phyloP scores from a whole-genome alignment of 2,888 invertebrate species.

The Cephus pulcher region DNA sequence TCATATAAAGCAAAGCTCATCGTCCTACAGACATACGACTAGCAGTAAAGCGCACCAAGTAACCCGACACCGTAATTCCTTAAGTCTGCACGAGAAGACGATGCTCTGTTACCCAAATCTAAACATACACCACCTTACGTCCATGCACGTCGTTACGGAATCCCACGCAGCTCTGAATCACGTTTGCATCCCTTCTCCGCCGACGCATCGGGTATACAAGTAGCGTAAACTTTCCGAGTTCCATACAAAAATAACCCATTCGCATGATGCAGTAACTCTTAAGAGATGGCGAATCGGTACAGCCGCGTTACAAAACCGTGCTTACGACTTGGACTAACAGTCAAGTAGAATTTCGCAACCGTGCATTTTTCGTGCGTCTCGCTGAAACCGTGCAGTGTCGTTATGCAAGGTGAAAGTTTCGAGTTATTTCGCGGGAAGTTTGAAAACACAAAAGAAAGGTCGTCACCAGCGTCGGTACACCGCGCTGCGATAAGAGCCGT shows the following conservation, averaged over 20 bases:
- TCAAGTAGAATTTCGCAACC: neutral
- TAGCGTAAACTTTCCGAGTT: neutral
- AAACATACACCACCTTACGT: slow-evolving; percentile 47
- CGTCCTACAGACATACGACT: neutral
- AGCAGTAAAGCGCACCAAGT: neutral
- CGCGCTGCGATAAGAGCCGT: slow-evolving; percentile 25
- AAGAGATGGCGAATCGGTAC: neutral
- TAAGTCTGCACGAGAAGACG: slow-evolving; percentile 13
- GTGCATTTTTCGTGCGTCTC: neutral
- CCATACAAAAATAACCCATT: neutral
- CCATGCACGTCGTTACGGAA: neutral
- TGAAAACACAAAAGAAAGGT: slow-evolving; percentile 25
- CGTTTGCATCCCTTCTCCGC: neutral
- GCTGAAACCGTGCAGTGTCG: neutral
- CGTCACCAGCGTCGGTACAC: neutral
- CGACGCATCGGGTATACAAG: neutral
- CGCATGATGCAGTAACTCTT: neutral
- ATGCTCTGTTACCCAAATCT: slow-evolving; percentile 51
- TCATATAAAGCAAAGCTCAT: neutral
- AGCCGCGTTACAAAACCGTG: neutral
- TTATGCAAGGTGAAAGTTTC: neutral
- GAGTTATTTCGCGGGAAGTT: slow-evolving; percentile 16
- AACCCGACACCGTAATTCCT: neutral
- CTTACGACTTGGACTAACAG: neutral
- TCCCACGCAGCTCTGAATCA: neutral